Evolutionary conservation across 2,888 invertebrate species (phyloP).

Genomic region (Endomychus coccineus): DNA sequence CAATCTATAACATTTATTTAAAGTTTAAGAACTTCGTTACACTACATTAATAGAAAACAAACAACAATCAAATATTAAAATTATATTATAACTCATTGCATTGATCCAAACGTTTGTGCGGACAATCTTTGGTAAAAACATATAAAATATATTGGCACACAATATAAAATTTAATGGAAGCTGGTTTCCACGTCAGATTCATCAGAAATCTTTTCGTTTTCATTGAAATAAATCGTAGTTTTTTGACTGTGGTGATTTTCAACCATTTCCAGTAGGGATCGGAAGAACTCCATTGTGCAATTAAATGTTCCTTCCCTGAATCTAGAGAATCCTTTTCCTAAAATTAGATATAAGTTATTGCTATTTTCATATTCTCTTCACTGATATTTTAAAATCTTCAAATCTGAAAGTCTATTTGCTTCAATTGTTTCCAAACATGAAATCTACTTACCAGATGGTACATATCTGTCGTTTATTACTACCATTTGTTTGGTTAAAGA

Average conservation of each 20-base stretch:
- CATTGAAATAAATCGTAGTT: conserved; percentile 22
- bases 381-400: no score
- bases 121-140: no score
- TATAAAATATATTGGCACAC: conserved; percentile 3
- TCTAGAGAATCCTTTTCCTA: conserved; percentile 45
- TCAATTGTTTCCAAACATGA: no score
- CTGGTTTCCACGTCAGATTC: conserved; percentile 29
- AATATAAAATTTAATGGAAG: conserved; percentile 23
- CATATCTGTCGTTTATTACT: conserved; percentile 41
- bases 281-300: conserved; percentile 49
- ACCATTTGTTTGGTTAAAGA: conserved; percentile 61
- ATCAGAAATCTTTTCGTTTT: conserved; percentile 27
- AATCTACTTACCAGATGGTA: conserved; percentile 44
- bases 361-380: no score
- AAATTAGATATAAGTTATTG: conserved; percentile 14
- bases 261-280: conserved; percentile 46
- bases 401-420: no score
- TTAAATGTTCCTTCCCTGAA: conserved; percentile 52
- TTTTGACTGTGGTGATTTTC: conserved; percentile 42
- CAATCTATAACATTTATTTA: no score
- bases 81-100: no score
- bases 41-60: no score
- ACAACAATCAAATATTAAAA: no score
- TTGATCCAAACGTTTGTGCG: no score
- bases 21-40: no score